Evolutionary conservation across 2,797 vertebrate species (phyloP).

Genomic region (Microtus californicus): DNA sequence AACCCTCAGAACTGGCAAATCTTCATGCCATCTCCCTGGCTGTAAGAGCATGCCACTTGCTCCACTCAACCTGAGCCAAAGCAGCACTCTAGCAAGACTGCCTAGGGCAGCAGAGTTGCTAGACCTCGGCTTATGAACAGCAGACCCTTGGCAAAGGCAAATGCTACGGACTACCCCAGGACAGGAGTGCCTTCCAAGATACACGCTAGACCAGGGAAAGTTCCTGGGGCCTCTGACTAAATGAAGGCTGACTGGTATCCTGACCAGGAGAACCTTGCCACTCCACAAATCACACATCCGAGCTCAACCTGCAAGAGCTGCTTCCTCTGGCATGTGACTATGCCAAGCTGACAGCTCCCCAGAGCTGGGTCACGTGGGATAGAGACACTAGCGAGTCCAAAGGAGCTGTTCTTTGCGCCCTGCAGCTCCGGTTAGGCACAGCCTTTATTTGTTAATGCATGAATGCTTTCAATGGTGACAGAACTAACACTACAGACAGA

Average conservation of each 20-base stretch:
- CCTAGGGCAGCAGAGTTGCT: neutral
- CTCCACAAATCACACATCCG: accelerated
- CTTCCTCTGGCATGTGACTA: neutral
- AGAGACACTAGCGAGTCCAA: neutral
- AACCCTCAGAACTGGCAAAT: neutral
- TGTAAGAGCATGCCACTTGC: neutral
- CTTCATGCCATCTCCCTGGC: neutral
- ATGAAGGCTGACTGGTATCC: neutral
- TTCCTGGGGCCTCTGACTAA: neutral
- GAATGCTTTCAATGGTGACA: conserved; percentile 1
- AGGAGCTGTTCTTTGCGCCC: neutral
- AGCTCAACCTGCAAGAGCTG: neutral
- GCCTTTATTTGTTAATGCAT: conserved; percentile 3
- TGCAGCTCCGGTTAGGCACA: neutral
- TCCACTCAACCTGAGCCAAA: neutral
- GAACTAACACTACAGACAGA: neutral
- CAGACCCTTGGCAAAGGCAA: neutral
- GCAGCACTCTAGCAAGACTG: neutral
- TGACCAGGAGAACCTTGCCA: neutral
- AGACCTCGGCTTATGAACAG: neutral
- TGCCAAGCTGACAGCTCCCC: neutral
- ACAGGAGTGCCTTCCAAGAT: neutral
- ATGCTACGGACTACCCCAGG: neutral
- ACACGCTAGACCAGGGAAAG: neutral
- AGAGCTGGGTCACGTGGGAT: neutral